These are phyloP conservation scores for Protosalanx chinensis DNA, from an alignment of 2,797 vertebrate genomes.

Conservation along the genomic window DNA sequence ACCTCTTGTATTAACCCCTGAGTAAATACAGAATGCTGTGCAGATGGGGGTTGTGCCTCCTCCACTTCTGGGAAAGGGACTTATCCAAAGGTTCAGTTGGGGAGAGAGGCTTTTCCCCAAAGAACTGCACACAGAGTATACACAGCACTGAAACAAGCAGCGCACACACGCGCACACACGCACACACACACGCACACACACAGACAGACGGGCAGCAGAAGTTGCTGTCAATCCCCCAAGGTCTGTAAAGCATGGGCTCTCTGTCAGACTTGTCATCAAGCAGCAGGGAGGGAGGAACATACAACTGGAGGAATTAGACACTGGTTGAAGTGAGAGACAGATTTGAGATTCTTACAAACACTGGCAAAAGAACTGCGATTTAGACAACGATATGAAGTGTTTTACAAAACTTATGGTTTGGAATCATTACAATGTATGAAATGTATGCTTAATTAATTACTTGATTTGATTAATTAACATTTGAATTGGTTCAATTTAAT, in stretches of 20 bases:
- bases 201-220: not conserved
- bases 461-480: too few relatives aligned
- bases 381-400: too few relatives aligned
- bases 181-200: constrained; percentile 10
- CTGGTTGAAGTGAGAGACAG: not conserved
- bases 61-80: constrained; percentile 40
- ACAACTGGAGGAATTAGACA: not conserved
- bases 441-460: too few relatives aligned
- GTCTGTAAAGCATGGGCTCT: not conserved
- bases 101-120: constrained; percentile 13
- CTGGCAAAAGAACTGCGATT: too few relatives aligned
- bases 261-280: not conserved
- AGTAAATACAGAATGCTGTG: constrained; percentile 67
- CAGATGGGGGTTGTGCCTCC: constrained; percentile 30
- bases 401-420: too few relatives aligned
- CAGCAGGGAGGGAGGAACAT: not conserved
- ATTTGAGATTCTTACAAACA: too few relatives aligned
- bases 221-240: constrained; percentile 1
- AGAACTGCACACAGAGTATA: not conserved
- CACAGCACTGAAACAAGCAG: constrained; percentile 6
- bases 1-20: constrained; percentile 78
- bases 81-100: constrained; percentile 25
- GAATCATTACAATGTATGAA: too few relatives aligned
- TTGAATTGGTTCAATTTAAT: too few relatives aligned
- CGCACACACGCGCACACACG: not conserved